Base-by-base conservation (phyloP, 2,113 vertebrate genomes). In the Bubo scandiacus region DNA sequence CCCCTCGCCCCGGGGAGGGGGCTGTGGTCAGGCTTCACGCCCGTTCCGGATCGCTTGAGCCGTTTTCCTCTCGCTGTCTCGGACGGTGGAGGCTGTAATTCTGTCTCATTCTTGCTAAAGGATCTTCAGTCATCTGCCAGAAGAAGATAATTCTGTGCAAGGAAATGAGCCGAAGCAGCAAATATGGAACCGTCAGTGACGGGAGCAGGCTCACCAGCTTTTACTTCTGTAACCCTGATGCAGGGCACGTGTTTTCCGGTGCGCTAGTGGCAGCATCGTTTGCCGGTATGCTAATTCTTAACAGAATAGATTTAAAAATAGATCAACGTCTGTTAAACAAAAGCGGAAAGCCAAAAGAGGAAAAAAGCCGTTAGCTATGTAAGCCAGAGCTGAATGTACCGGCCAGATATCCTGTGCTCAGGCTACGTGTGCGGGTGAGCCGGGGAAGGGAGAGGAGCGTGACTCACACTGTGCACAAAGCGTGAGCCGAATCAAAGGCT, bases 251-350 rank as follows among this genome's bases (percentile, higher is more conserved):
- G 94, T 77, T 92, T 95, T 88, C 93, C 82, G 82, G 94, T 68
- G 66, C 11, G 2, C 38, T 36, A 36, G 38, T 4, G 9, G 86
- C 94, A 47, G 61, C 81, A 9, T 70, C 63, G 5, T 23, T 47
- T 27, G 75, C 70, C 36, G 68, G 65, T 62, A 58, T 75, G 94
- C 88, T 94, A 61, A 92, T 85, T 86, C 95, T 80, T 57, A 89
- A 82, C 94, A 91, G 97, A 72, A 94, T 81, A 15, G 91, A 5
- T 72, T 78, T 92, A 94, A 95, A 96, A 96, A 95, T 95, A 96
- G 96, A 74, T 36, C 94, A 42, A 23, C 49, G 61, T 29, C 94
- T n/a, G 77, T 5, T 43, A 27, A 62, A 62, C 87, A 65, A 70
- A 4, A 86, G 47, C 72, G 61, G 94, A 52, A 95, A 96, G 65